Percentiles rank a stretch among this genome's conserved stretches.
Conservation (phyloP, 1,140 invertebrate species). For the Philaenus spumarius region DNA sequence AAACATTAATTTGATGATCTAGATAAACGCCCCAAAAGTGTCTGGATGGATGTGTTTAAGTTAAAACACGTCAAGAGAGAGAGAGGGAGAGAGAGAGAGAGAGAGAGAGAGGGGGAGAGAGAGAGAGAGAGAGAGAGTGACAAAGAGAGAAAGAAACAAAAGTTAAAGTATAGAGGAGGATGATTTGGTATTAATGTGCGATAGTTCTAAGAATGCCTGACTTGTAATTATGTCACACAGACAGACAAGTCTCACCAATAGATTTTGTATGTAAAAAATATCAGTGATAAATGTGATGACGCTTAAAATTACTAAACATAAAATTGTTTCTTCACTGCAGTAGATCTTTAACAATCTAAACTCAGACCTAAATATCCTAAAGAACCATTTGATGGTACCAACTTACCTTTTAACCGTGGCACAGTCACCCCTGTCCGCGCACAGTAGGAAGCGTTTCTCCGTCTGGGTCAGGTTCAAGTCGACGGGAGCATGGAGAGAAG, state of each 20-base stretch:
- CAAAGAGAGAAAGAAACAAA: too few species aligned
- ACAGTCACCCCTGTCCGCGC: conserved; percentile 81
- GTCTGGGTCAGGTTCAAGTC: conserved; percentile 52
- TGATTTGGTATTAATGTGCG: too few species aligned
- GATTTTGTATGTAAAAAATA: background rate
- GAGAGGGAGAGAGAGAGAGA: too few species aligned
- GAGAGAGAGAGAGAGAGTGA: too few species aligned
- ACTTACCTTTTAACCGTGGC: conserved; percentile 69
- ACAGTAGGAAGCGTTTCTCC: conserved; percentile 77
- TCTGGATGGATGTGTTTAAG: too few species aligned
- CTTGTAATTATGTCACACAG: background rate
- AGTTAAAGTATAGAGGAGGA: too few species aligned
- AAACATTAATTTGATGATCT: too few species aligned
- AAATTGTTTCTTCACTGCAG: background rate
- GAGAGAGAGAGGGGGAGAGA: too few species aligned
- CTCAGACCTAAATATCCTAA: background rate
- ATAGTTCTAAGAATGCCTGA: too few species aligned
- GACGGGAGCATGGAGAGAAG: conserved; percentile 28
- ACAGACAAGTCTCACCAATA: background rate
- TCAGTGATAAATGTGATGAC: background rate
- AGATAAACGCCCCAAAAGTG: too few species aligned
- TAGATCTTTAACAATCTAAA: background rate
- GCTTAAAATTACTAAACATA: background rate
- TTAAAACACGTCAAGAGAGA: too few species aligned
- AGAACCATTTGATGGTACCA: background rate